phyloP scores from a whole-genome alignment of 2,888 invertebrate genomes.

The Tenodera sinensis region DNA sequence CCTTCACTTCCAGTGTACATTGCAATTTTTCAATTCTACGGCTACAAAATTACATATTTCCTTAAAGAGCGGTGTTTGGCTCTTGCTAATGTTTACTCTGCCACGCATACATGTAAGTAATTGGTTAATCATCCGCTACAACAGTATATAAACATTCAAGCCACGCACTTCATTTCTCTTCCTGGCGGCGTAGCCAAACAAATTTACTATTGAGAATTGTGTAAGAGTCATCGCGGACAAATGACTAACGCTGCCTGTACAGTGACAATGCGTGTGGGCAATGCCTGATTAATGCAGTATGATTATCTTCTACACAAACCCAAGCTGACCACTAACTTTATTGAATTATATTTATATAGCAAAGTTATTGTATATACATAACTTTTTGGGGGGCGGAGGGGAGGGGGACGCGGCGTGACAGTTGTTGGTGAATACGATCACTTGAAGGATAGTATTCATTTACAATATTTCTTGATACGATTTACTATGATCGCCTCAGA shows the following conservation, averaged over 20 bases:
- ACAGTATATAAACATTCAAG: background rate
- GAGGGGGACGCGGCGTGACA: too few species aligned
- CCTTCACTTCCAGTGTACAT: background rate
- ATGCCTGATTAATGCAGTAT: background rate
- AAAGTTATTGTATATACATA: too few species aligned
- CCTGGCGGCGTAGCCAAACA: background rate
- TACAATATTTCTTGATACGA: too few species aligned
- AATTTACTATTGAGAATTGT: background rate
- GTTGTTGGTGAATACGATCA: too few species aligned
- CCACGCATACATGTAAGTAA: background rate
- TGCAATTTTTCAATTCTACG: background rate
- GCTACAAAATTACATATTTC: background rate
- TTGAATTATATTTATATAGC: background rate
- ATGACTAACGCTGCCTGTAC: background rate
- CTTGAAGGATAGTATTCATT: too few species aligned
- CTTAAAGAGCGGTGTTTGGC: background rate
- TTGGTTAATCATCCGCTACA: background rate
- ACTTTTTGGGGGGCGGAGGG: too few species aligned
- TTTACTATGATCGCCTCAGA: too few species aligned
- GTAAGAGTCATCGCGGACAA: background rate
- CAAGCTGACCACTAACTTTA: background rate
- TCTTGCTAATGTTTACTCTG: background rate
- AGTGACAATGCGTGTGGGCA: background rate
- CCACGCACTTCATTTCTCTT: background rate
- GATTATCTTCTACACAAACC: background rate